A percentile compares a stretch with the other conserved stretches of the same genome.
Conservation (phyloP, 1,140 invertebrate species). For the Acromyrmex charruanus region DNA sequence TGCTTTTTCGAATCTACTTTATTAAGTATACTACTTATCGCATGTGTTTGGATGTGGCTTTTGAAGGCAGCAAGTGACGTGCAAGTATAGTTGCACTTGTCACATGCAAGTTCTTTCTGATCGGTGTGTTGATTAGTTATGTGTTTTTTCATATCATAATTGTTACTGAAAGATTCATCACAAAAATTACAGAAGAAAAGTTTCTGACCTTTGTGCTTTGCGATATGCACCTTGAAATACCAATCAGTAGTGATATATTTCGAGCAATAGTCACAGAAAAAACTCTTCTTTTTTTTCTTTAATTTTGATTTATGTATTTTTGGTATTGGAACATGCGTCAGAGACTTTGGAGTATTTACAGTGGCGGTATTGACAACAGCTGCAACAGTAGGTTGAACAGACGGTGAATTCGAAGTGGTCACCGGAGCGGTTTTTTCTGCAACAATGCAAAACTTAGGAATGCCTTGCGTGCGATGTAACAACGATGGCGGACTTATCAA, state of each 20-base stretch:
- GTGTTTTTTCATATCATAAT: constrained; percentile 81
- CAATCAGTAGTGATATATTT: constrained; percentile 83
- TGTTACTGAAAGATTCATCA: constrained; percentile 77
- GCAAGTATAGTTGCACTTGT: constrained; percentile 70
- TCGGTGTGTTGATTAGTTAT: constrained; percentile 75
- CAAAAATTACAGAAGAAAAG: constrained; percentile 80
- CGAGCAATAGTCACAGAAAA: constrained; percentile 80
- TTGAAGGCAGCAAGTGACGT: constrained; percentile 59
- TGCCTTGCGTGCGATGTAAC: constrained; percentile 81
- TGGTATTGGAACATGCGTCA: background rate
- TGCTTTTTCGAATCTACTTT: background rate
- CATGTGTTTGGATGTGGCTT: constrained; percentile 46
- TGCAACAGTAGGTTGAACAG: constrained; percentile 8
- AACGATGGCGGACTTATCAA: constrained; percentile 82
- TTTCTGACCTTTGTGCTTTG: constrained; percentile 80
- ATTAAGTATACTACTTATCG: background rate
- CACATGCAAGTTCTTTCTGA: constrained; percentile 67
- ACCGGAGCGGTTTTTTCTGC: constrained; percentile 71
- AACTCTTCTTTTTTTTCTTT: constrained; percentile 73
- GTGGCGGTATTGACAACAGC: background rate
- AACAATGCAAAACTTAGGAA: constrained; percentile 84
- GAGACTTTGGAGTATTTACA: background rate
- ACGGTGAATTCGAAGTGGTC: constrained; percentile 16
- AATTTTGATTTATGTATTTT: constrained; percentile 62
- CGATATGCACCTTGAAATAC: constrained; percentile 83